phyloP scores from a whole-genome alignment of 1,140 invertebrate genomes.

The Argopecten irradians region DNA sequence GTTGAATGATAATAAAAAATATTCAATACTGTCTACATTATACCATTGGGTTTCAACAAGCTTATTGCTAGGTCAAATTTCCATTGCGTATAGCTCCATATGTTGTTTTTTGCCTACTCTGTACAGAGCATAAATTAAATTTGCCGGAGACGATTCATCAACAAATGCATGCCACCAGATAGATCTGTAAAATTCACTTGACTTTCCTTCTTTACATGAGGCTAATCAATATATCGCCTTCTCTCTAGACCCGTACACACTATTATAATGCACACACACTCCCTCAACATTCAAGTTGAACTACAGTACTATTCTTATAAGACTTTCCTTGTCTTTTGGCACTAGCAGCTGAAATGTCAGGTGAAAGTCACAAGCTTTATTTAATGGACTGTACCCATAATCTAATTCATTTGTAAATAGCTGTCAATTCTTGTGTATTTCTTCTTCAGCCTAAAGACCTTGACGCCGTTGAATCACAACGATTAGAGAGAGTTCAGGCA shows the following conservation, averaged over 20 bases:
- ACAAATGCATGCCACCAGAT: neutral
- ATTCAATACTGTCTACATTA: neutral
- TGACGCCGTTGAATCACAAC: constrained; percentile 68
- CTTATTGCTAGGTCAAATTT: neutral
- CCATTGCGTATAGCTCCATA: neutral
- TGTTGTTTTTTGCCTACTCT: too few relatives aligned
- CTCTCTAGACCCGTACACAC: constrained; percentile 1
- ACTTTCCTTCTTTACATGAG: constrained; percentile 16
- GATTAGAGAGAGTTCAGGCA: constrained; percentile 68
- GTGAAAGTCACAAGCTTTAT: neutral
- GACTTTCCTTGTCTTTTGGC: neutral
- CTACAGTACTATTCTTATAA: neutral
- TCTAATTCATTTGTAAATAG: neutral
- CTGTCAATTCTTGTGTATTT: constrained; percentile 30
- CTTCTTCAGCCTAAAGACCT: constrained; percentile 69
- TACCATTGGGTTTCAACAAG: neutral
- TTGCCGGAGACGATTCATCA: neutral
- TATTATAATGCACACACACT: neutral
- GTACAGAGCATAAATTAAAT: neutral
- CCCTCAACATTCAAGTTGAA: neutral
- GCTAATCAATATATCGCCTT: constrained; percentile 21
- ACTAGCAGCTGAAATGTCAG: neutral
- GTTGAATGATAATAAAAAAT: neutral
- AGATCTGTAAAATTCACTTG: constrained; percentile 16
- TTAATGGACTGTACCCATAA: neutral